A percentile compares a stretch with the other conserved stretches of the same genome.
Evolutionary conservation across 1,140 invertebrate genomes (phyloP).

Genomic region (Epicauta chinensis): DNA sequence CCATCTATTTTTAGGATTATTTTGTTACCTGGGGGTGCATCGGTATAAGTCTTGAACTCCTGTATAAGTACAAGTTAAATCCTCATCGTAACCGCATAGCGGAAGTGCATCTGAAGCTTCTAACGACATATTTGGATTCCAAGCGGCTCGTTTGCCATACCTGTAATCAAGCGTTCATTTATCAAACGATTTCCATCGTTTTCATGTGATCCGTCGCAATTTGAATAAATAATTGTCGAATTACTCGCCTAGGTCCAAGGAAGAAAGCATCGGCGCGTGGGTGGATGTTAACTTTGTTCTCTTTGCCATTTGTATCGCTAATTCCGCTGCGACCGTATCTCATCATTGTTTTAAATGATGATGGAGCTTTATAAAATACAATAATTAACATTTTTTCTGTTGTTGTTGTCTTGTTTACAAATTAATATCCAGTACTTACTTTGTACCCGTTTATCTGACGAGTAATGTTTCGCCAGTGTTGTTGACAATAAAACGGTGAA

Average conservation of each 20-base stretch:
- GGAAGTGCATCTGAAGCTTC: conserved; percentile 17
- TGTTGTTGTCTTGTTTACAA: neutral
- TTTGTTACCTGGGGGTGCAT: conserved; percentile 31
- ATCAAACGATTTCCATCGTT: neutral
- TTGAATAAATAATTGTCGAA: neutral
- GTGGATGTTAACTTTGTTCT: conserved; percentile 21
- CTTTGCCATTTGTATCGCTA: conserved; percentile 11
- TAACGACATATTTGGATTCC: conserved; percentile 8
- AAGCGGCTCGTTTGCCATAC: conserved; percentile 33
- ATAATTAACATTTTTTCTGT: neutral
- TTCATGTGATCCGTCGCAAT: neutral
- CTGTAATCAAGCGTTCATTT: conserved; percentile 19
- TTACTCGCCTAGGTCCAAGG: conserved; percentile 15
- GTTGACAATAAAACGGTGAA: conserved; percentile 15
- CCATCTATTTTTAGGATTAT: too few relatives aligned
- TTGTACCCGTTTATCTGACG: conserved; percentile 20
- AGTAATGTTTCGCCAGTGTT: conserved; percentile 12
- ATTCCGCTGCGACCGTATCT: conserved; percentile 23
- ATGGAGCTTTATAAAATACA: conserved; percentile 8
- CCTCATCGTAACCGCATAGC: conserved; percentile 22
- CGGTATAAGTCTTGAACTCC: conserved; percentile 34
- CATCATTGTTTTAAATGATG: conserved; percentile 24
- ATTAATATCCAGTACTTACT: conserved; percentile 12
- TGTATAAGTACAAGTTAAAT: conserved; percentile 31
- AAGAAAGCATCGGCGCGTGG: conserved; percentile 27